Percentiles rank a stretch among this genome's conserved stretches.
Conservation (phyloP, 2,113 vertebrate species). For the Apteryx owenii region DNA sequence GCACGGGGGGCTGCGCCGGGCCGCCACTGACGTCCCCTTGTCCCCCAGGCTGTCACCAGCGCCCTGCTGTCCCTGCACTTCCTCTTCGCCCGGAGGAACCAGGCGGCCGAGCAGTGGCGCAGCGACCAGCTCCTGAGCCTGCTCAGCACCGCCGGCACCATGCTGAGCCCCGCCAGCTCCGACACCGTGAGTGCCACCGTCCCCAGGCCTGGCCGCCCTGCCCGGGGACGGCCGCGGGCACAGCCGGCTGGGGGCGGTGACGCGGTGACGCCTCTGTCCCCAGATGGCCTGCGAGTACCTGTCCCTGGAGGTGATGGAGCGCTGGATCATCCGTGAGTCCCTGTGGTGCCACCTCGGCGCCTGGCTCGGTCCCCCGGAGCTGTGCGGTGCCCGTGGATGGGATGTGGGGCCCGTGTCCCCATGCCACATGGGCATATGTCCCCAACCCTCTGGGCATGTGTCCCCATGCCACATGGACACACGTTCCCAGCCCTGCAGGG, state of each 20-base stretch:
- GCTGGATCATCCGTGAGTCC: conserved; percentile 92
- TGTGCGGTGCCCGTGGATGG: too few relatives aligned
- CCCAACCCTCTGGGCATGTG: too few relatives aligned
- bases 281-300: conserved; percentile 95
- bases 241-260: not conserved
- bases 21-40: not conserved
- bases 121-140: conserved; percentile 90
- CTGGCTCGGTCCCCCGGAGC: too few relatives aligned
- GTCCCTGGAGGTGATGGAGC: conserved; percentile 91
- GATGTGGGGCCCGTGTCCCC: too few relatives aligned
- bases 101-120: conserved; percentile 89
- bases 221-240: too few relatives aligned
- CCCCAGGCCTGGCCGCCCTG: too few relatives aligned
- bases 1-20: not conserved
- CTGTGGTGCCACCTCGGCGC: not conserved
- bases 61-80: conserved; percentile 87
- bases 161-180: conserved; percentile 86
- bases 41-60: conserved; percentile 83
- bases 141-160: conserved; percentile 78
- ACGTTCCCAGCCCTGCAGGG: too few relatives aligned
- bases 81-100: conserved; percentile 88
- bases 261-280: not conserved
- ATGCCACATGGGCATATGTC: too few relatives aligned
- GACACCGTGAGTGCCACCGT: conserved; percentile 82
- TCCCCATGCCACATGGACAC: not conserved